Percentiles rank a stretch among this genome's conserved stretches.
phyloP scores from a whole-genome alignment of 2,888 invertebrate genomes.

The Copidosoma aretas region DNA sequence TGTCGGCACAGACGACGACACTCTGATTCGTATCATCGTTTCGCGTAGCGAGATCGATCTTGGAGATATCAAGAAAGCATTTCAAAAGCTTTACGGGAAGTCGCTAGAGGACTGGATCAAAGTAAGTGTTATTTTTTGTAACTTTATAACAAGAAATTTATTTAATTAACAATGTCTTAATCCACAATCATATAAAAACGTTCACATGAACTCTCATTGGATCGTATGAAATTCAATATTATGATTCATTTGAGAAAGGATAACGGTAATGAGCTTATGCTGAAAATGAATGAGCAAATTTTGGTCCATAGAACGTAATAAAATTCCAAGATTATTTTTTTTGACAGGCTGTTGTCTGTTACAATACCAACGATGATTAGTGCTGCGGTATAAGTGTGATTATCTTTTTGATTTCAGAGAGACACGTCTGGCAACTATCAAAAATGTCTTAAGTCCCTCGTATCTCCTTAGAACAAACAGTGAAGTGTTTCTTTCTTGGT shows the following conservation, averaged over 20 bases:
- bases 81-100: constrained; percentile 82
- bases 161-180: neutral
- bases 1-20: constrained; percentile 87
- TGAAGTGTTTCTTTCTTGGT: no score
- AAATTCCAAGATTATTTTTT: neutral
- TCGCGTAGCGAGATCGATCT: constrained; percentile 91
- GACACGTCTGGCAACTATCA: constrained; percentile 95
- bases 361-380: neutral
- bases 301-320: constrained; percentile 20
- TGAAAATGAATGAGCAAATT: constrained; percentile 7
- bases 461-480: constrained; percentile 70
- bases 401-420: constrained; percentile 71
- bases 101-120: constrained; percentile 84
- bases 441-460: constrained; percentile 84
- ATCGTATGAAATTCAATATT: no score
- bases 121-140: constrained; percentile 68
- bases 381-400: constrained; percentile 12
- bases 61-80: constrained; percentile 90
- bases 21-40: constrained; percentile 89
- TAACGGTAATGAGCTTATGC: no score
- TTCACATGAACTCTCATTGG: no score
- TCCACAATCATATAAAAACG: no score
- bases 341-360: neutral
- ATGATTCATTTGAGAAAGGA: no score
- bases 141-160: neutral